A percentile compares a stretch with the other conserved stretches of the same genome.
Conservation (phyloP, 2,888 invertebrate species). For the Epirrhoe alternata region DNA sequence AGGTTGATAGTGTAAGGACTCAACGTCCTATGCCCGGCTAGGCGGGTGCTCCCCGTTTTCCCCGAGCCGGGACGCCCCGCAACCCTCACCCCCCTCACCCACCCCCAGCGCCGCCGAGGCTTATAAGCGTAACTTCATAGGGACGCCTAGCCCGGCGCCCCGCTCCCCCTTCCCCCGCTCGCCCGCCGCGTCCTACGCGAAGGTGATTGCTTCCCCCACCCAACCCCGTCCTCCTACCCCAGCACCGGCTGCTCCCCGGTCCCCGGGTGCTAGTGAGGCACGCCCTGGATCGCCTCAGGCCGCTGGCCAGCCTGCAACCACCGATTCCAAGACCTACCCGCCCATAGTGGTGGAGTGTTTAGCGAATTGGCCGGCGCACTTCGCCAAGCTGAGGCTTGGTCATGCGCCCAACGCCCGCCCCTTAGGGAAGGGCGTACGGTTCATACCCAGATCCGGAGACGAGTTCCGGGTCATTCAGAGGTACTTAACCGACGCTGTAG, state of each 20-base stretch:
- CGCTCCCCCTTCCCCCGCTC: neutral
- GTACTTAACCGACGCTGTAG: constrained; percentile 31
- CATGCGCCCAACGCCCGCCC: neutral
- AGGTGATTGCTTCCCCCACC: constrained; percentile 17
- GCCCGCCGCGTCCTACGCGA: neutral
- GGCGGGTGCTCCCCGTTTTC: no score
- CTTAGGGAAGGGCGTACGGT: neutral
- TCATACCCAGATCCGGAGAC: constrained; percentile 12
- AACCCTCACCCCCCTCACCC: no score
- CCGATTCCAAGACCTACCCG: neutral
- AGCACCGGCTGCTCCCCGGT: no score
- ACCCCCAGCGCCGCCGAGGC: neutral
- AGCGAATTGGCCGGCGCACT: neutral
- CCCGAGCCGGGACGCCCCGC: no score
- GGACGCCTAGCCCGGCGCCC: neutral
- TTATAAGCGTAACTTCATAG: no score
- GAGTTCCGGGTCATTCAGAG: constrained; percentile 39
- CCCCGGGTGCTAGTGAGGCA: no score
- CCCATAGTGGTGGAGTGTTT: constrained; percentile 37
- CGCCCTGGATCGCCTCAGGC: no score
- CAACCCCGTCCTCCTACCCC: no score
- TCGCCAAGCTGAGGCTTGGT: neutral
- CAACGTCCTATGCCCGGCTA: no score
- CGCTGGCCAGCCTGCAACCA: neutral
- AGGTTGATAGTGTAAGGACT: no score